Evolutionary conservation across 2,797 vertebrate species (phyloP), one percentile per base, ranked within the genome.

Genomic region (Gymnocypris eckloni): DNA sequence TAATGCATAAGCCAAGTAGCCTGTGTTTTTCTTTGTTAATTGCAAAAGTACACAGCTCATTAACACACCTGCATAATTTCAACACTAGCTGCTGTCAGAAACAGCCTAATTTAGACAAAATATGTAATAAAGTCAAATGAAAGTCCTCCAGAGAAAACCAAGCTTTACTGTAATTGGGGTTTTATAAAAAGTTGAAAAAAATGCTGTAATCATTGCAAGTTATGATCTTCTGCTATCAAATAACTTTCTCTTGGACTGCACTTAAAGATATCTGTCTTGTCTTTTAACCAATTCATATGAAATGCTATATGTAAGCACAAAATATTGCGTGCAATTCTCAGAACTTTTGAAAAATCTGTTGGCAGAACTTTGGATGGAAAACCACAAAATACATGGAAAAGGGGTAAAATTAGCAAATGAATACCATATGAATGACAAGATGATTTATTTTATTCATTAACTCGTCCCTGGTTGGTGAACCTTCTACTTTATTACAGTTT

Each of bases 381-480:
- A 61, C 25, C 52, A 75, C 39, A n/a, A n/a, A 64, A 45, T 61
- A 37, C 41, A 45, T 45, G 39, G 15, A 61, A 61, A 71, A 25
- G 4, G 70, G 39, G 39, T 83, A n/a, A 75, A 50, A 73, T 64
- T 48, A 64, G 70, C 6, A 70, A 83, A 75, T 75, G 75, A 75
- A 64, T 59, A 64, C 70, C 81, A 83, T 37, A 64, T 83, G 81
- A 50, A 33, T 22, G 39, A 83, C 81, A 61, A 33, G 16, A 73
- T 82, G 69, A 83, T 83, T 83, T 61, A 73, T 61, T 83, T 75
- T 73, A n/a, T 59, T 56, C 41, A 48, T 82, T 82, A 41, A 22
- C 20, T 71, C 4, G 12, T 82, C n/a, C n/a, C 13, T 82, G n/a
- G 22, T 43, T 82, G 37, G 9, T 22, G 22, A 82, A 61, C 2